Percentiles rank a stretch among this genome's conserved stretches.
Conservation (phyloP, 2,888 invertebrate species). For the Odontothrips loti region DNA sequence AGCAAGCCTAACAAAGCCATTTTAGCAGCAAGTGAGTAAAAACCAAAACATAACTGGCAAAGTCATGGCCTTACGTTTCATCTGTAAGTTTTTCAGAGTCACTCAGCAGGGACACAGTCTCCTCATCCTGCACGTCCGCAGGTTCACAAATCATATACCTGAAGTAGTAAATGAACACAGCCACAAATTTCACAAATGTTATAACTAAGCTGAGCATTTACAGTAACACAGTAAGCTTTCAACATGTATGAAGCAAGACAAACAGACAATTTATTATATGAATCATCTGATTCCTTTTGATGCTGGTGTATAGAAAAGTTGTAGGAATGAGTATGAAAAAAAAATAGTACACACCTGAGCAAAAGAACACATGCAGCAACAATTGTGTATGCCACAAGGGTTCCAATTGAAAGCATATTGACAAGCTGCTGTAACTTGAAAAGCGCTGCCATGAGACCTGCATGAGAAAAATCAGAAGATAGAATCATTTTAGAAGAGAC, state of each 20-base stretch:
- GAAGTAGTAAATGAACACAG: background rate
- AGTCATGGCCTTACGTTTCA: background rate
- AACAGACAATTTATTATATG: too few species aligned
- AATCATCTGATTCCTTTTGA: too few species aligned
- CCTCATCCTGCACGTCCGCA: constrained; percentile 38
- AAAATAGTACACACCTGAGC: constrained; percentile 57
- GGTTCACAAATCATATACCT: background rate
- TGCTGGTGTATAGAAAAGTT: background rate
- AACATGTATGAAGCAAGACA: too few species aligned
- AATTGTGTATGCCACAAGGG: constrained; percentile 80
- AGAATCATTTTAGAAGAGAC: background rate
- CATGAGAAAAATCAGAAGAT: constrained; percentile 39
- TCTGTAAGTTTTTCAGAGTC: background rate
- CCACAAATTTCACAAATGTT: background rate
- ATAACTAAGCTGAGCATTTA: too few species aligned
- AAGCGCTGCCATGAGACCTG: constrained; percentile 73
- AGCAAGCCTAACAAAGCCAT: background rate
- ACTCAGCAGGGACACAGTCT: constrained; percentile 37
- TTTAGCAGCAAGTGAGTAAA: background rate
- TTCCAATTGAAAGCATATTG: constrained; percentile 88
- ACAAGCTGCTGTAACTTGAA: constrained; percentile 79
- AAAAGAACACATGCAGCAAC: constrained; percentile 83
- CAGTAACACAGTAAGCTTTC: too few species aligned
- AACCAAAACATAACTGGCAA: background rate
- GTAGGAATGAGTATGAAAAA: background rate